Evolutionary conservation across 2,113 vertebrate genomes (phyloP).

Genomic region (Aspidoscelis tigris): DNA sequence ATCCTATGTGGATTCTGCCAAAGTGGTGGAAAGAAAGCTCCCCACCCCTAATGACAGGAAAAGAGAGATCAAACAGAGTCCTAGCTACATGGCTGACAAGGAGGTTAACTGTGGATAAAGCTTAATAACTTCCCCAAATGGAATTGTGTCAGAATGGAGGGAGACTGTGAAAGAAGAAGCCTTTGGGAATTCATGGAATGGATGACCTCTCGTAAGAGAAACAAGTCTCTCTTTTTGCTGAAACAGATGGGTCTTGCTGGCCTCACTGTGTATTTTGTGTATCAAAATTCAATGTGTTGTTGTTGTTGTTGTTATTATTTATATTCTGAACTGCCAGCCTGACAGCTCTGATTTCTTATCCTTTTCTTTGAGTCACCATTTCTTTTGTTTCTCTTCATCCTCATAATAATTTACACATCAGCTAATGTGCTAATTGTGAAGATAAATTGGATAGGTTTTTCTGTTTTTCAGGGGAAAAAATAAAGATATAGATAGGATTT

Average conservation of each 20-base stretch:
- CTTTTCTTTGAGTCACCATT: neutral
- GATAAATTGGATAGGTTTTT: too few relatives aligned
- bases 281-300: neutral
- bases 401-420: too few relatives aligned
- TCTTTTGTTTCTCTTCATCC: neutral
- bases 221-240: constrained; percentile 56
- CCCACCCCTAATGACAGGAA: constrained; percentile 19
- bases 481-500: too few relatives aligned
- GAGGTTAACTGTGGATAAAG: constrained; percentile 50
- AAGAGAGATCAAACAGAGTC: constrained; percentile 32
- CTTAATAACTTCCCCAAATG: constrained; percentile 46
- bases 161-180: constrained; percentile 23
- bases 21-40: constrained; percentile 10
- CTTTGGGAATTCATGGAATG: constrained; percentile 54
- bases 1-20: neutral
- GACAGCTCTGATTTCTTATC: neutral
- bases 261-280: constrained; percentile 14
- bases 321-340: neutral
- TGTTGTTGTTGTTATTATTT: too few relatives aligned
- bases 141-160: constrained; percentile 39
- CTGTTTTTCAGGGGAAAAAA: too few relatives aligned
- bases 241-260: constrained; percentile 67
- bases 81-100: neutral
- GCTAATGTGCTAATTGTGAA: too few relatives aligned
- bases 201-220: constrained; percentile 53